Percentiles rank a stretch among this genome's conserved stretches.
These are phyloP conservation scores for Caenorhabditis afra DNA, from an alignment of 2,888 invertebrate genomes.

Conservation along the genomic window DNA sequence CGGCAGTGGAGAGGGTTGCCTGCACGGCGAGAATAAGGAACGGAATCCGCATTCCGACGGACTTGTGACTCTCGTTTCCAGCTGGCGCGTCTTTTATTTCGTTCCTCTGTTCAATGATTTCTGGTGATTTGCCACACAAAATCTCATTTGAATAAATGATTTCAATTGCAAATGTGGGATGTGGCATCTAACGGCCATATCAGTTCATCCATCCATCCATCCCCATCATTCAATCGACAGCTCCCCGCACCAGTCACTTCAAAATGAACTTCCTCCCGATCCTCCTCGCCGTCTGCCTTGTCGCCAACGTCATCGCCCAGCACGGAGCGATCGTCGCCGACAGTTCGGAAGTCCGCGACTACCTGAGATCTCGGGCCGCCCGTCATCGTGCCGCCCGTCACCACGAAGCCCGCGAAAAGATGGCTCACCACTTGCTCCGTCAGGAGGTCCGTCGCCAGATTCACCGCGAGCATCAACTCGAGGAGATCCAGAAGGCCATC, in stretches of 20 bases:
- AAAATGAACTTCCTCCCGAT: conserved; percentile 21
- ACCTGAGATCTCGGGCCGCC: conserved; percentile 10
- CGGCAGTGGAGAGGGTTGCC: not conserved
- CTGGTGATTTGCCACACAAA: conserved; percentile 15
- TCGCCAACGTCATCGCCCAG: conserved; percentile 14
- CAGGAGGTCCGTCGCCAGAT: too few species aligned
- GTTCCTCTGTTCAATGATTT: not conserved
- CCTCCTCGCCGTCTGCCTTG: conserved; percentile 24
- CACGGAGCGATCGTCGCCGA: conserved; percentile 10
- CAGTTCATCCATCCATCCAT: not conserved
- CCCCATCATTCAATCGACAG: not conserved
- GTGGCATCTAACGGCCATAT: conserved; percentile 5
- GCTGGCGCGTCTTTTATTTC: conserved; percentile 9
- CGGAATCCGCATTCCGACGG: conserved; percentile 9
- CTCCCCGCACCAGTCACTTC: too few species aligned
- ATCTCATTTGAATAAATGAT: conserved; percentile 19
- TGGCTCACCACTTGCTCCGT: too few species aligned
- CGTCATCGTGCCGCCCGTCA: conserved; percentile 15
- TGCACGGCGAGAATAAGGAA: conserved; percentile 9
- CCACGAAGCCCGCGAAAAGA: conserved; percentile 19
- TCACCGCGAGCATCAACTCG: not conserved
- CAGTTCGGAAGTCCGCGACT: not conserved
- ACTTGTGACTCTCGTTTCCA: not conserved
- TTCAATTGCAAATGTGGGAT: conserved; percentile 25
- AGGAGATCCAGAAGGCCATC: not conserved